phyloP scores from a whole-genome alignment of 92 coral and sea anemone species.

The Actinostola sp. region DNA sequence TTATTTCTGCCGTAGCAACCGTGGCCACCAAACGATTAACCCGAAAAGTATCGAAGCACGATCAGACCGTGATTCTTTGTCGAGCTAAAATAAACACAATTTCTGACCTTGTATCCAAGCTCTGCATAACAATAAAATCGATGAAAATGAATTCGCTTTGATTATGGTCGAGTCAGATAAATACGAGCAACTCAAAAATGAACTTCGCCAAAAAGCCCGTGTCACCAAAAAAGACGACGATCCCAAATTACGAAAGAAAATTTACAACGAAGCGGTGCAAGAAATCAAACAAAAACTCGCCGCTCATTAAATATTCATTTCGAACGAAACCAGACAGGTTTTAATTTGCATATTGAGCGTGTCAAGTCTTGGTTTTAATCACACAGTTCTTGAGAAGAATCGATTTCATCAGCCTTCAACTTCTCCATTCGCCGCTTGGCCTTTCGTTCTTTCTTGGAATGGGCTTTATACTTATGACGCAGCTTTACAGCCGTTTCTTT shows the following conservation, averaged over 20 bases:
- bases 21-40: not conserved
- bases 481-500: too few species aligned
- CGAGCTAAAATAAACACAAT: conserved; percentile 6
- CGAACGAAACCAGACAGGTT: too few species aligned
- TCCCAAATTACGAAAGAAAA: not conserved
- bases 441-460: too few species aligned
- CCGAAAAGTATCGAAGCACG: conserved; percentile 24
- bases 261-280: too few species aligned
- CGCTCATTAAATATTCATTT: too few species aligned
- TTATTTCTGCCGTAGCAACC: conserved; percentile 6
- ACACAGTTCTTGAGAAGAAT: too few species aligned
- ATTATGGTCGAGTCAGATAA: not conserved
- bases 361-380: too few species aligned
- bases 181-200: not conserved
- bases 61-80: conserved; percentile 7
- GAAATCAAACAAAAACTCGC: too few species aligned
- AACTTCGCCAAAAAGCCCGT: not conserved
- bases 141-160: not conserved
- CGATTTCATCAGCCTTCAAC: too few species aligned
- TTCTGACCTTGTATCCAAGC: conserved; percentile 7
- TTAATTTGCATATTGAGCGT: too few species aligned
- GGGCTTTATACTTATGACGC: too few species aligned
- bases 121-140: not conserved
- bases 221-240: not conserved
- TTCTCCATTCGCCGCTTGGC: too few species aligned